Conservation (phyloP, 1,140 invertebrate species). For the Zaprionus inermis region DNA sequence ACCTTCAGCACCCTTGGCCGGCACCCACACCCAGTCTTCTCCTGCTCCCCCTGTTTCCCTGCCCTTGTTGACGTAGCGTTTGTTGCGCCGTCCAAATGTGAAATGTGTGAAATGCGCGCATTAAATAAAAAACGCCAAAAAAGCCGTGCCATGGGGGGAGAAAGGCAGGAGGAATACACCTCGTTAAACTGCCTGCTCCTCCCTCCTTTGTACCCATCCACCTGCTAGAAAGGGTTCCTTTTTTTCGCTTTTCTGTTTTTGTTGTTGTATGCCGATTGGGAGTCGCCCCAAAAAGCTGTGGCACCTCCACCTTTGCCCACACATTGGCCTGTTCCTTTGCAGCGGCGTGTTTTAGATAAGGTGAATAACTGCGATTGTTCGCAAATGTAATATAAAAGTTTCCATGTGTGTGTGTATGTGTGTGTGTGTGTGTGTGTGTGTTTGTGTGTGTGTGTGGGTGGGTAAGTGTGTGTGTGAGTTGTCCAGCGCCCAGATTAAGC, state of each 20-base stretch:
- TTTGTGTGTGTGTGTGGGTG: not conserved
- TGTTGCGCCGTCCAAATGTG: slow-evolving; percentile 55
- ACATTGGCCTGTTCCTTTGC: slow-evolving; percentile 12
- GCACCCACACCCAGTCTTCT: not conserved
- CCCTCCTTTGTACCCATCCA: not conserved
- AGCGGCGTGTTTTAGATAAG: slow-evolving; percentile 72
- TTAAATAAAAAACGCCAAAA: slow-evolving; percentile 76
- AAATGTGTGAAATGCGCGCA: slow-evolving; percentile 80
- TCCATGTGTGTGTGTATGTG: slow-evolving; percentile 33
- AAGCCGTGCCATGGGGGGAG: not conserved
- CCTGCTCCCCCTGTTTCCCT: not conserved
- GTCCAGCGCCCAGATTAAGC: slow-evolving; percentile 1
- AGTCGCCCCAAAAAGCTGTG: slow-evolving; percentile 33
- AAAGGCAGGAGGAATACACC: not conserved
- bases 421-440: not conserved
- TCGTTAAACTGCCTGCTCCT: not conserved
- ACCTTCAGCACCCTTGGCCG: not conserved
- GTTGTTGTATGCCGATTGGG: slow-evolving; percentile 49
- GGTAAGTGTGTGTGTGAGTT: not conserved
- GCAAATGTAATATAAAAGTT: slow-evolving; percentile 72
- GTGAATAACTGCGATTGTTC: slow-evolving; percentile 77
- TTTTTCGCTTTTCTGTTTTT: slow-evolving; percentile 9
- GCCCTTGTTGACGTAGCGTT: slow-evolving; percentile 22
- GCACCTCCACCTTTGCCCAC: not conserved
- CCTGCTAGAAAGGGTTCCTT: slow-evolving; percentile 5